Base-by-base conservation (phyloP, 2,113 vertebrate species). In the Elaphurus davidianus region DNA sequence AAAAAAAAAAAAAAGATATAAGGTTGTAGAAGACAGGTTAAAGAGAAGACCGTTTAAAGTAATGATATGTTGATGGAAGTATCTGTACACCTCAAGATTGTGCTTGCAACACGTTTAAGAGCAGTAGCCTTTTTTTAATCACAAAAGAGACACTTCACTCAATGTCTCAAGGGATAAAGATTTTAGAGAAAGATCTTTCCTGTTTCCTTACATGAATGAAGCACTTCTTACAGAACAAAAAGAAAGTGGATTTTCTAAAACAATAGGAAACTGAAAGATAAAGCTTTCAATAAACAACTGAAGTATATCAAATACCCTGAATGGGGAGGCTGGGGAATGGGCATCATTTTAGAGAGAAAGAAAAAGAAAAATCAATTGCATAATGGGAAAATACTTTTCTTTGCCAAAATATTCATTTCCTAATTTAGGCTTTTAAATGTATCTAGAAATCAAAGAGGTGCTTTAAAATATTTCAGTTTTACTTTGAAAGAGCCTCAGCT, bases 141-240 rank as follows among this genome's bases (percentile, higher is more conserved):
- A 98, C 98, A 98, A 98, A 98, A 98, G 98, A 96, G 95, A 97
- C n/a, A 71, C 97, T 98, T 98, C 87, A 98, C 95, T 97, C 96
- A 98, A 85, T 97, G 97, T 98, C 98, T 98, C 98, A 74, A 94
- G 98, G 95, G 98, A 98, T 81, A 91, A 74, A 96, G 81, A 96
- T 82, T 92, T 97, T 96, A 98, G 96, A 98, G 98, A 89, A 98
- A 98, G 57, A 95, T 90, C 96, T 97, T 98, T 97, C 96, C 94
- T 93, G 87, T 97, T 97, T 52, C 81, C 90, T 96, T 94, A 79
- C 0, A 96, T 98, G 98, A 99, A 98, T 98, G 98, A 98, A 98
- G 98, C 96, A 98, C 97, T 97, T 98, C 98, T 97, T 98, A 1
- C 50, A 95, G 87, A 94, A 98, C 94, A 98, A 98, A 95, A 96